Evolutionary conservation across 2,888 invertebrate species (phyloP), one percentile per base, ranked within the genome.

Genomic region (Yponomeuta evonymella): DNA sequence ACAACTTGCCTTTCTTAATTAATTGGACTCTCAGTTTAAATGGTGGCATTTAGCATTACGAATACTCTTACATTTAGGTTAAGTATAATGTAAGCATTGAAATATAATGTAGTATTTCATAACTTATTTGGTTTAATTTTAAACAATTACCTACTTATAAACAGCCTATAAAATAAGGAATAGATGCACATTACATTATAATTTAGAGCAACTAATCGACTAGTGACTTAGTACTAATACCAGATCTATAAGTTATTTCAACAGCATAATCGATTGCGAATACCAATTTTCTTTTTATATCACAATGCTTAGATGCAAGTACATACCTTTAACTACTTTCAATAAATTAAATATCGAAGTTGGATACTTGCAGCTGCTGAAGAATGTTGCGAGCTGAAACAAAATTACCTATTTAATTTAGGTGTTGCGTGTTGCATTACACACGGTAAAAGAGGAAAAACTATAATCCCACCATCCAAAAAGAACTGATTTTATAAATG

Each of bases 311-410:
- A 29, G n/a, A 23, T 23, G 30, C 30, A 64, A 64, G 10, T 29
- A 29, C 63, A n/a, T 64, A 64, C 29, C 64, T 64, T 64, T 29
- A 64, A 10, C 64, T 23, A 15, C 43, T 43, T n/a, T 15, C 15
- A n/a, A 23, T 36, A 43, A 43, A 58, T 85, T 87, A 94, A 73
- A 94, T 90, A 75, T 96, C 96, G 86, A 96, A 96, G 85, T 94
- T 96, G 43, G 97, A 97, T 74, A 97, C 94, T 79, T 96, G 95
- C 73, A 97, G 93, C 80, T 97, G 96, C 79, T 97, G 96, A 78
- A 96, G 87, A 77, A 95, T 96, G 84, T 97, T 97, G 72, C 97
- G 95, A 73, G 96, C 97, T 94, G 94, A 76, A 94, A 93, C 81
- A 81, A 73, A 76, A n/a, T 48, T 8, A 33, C 65, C 11, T 8